Evolutionary conservation across 1,140 invertebrate genomes (phyloP).

Genomic region (Notospermus geniculatus): DNA sequence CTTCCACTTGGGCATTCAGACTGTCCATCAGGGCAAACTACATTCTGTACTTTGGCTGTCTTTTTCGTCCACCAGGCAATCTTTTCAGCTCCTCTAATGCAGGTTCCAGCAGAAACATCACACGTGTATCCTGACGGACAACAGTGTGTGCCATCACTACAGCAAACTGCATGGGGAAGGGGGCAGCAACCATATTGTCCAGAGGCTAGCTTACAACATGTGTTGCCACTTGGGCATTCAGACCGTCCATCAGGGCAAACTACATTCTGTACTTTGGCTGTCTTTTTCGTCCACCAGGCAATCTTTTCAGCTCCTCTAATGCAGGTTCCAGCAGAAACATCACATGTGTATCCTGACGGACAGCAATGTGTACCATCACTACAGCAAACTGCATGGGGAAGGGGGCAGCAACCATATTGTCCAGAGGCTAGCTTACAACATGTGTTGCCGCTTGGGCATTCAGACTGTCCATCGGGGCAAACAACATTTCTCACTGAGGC

Average conservation of each 20-base stretch:
- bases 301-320: conserved; percentile 1
- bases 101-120: not conserved
- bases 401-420: conserved; percentile 41
- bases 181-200: conserved; percentile 7
- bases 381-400: conserved; percentile 43
- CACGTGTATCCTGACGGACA: conserved; percentile 1
- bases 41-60: not conserved
- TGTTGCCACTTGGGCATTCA: not conserved
- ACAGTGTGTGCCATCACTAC: not conserved
- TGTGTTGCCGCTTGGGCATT: conserved; percentile 38
- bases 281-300: not conserved
- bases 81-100: conserved; percentile 1
- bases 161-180: conserved; percentile 1
- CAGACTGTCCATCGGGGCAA: conserved; percentile 27
- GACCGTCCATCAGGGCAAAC: not conserved
- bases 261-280: not conserved
- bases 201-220: not conserved
- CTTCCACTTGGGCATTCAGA: conserved; percentile 37
- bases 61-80: not conserved
- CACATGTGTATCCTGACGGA: not conserved
- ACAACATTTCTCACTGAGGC: conserved; percentile 17
- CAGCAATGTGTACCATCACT: not conserved
- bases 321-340: not conserved
- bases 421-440: conserved; percentile 31
- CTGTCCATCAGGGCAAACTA: conserved; percentile 1